Evolutionary conservation across 2,888 invertebrate genomes (phyloP), one percentile per base, ranked within the genome.

Genomic region (Melipona beecheii): DNA sequence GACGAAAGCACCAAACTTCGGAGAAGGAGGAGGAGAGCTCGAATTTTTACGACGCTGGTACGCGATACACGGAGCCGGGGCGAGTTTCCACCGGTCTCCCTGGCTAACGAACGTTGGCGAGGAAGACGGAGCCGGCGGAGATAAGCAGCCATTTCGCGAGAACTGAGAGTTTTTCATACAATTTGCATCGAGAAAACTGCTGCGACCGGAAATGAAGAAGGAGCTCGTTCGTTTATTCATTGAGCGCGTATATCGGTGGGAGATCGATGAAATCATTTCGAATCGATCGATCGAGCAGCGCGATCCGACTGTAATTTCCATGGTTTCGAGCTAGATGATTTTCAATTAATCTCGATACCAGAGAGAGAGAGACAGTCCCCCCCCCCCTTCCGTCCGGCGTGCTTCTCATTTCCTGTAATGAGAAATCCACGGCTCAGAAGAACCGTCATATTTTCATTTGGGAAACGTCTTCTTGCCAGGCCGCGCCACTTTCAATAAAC

Each of bases 21-120:
- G n/a, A n/a, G n/a, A n/a, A n/a, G n/a, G n/a, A 43, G 43, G 43
- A 6, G 50, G 43, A 81, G 64, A 56, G 56, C 62, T 64, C 17
- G 17, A 24, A 62, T 65, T 81, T 81, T 81, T 81, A 81, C 74
- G 69, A 19, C 43, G 64, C 21, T 56, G 69, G 21, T 65, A 52
- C 74, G 69, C 74, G 73, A 70, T 74, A 58, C 52, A 74, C 58
- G 81, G 70, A 81, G 64, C 82, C 64, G 65, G 69, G n/a, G 69
- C 43, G 27, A 81, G 74, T 74, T 74, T 81, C 56, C 58, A 56
- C 56, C 17, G 24, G 24, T 24, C 58, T 65, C 15, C 31, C 56
- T 27, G 27, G 82, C 58, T 81, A 81, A 81, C 82, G 82, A 81
- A 81, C 81, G 72, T 17, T 49, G 66, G 66, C 72, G 62, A 60